Percentiles rank a stretch among this genome's conserved stretches.
Conservation (phyloP, 2,888 invertebrate genomes). For the Dicyrtomina minuta region DNA sequence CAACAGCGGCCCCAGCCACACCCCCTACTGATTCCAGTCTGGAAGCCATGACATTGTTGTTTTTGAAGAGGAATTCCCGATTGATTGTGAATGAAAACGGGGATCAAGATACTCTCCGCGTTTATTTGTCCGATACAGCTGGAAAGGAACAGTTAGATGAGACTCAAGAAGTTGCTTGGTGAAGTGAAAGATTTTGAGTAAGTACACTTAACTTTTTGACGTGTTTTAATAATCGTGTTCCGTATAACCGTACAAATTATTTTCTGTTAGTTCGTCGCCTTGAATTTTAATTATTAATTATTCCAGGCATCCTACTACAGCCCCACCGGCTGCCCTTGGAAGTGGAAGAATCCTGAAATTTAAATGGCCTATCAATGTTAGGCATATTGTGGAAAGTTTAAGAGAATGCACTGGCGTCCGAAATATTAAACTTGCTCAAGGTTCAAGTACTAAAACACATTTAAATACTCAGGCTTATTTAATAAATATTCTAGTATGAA, state of each 20-base stretch:
- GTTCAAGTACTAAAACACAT: no score
- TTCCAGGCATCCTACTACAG: conserved; percentile 14
- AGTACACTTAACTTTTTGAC: no score
- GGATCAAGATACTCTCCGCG: no score
- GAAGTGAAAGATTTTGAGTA: conserved; percentile 36
- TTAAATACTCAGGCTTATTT: no score
- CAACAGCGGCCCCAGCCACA: no score
- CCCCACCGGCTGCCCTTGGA: conserved; percentile 57
- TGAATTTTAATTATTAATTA: not conserved
- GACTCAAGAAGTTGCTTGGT: conserved; percentile 16
- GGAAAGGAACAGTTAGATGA: not conserved
- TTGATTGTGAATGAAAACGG: conserved; percentile 13
- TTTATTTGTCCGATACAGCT: no score
- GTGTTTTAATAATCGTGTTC: not conserved
- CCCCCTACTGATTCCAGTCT: conserved; percentile 8
- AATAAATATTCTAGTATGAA: no score
- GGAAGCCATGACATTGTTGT: conserved; percentile 33
- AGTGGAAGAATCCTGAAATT: conserved; percentile 64
- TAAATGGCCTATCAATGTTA: conserved; percentile 60
- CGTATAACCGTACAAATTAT: not conserved
- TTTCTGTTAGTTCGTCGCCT: not conserved
- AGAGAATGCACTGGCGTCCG: conserved; percentile 69
- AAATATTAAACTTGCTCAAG: conserved; percentile 73
- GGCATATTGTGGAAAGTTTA: conserved; percentile 66
- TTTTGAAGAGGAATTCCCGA: conserved; percentile 19